These are phyloP conservation scores for Ceratina calcarata DNA, from an alignment of 1,140 invertebrate genomes.

Conservation along the genomic window DNA sequence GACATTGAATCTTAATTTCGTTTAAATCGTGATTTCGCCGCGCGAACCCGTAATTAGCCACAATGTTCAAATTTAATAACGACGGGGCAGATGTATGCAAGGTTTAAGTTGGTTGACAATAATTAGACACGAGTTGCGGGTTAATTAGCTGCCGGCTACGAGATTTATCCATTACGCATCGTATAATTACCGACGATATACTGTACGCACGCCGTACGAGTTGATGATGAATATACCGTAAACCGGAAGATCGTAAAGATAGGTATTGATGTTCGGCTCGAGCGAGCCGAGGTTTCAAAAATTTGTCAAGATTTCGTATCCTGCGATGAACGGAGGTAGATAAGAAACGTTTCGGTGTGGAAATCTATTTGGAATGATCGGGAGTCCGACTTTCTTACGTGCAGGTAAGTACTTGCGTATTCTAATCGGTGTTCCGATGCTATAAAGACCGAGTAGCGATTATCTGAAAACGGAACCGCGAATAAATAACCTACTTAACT, in stretches of 20 bases:
- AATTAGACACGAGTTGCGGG: background rate
- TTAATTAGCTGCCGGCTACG: background rate
- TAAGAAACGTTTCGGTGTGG: background rate
- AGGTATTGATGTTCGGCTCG: background rate
- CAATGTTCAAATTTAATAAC: conserved; percentile 7
- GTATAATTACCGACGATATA: conserved; percentile 4
- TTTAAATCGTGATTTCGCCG: conserved; percentile 32
- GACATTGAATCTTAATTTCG: conserved; percentile 47
- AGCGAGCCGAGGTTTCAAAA: background rate
- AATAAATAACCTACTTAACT: conserved; percentile 38
- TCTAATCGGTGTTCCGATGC: too few species aligned
- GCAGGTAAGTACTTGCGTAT: too few species aligned
- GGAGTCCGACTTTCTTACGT: too few species aligned
- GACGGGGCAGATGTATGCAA: too few species aligned
- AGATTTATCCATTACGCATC: conserved; percentile 18
- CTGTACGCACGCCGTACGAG: background rate
- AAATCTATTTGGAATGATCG: background rate
- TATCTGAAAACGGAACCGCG: conserved; percentile 28
- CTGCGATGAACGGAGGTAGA: too few species aligned
- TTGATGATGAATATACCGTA: background rate
- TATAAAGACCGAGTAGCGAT: conserved; percentile 1
- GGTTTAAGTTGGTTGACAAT: conserved; percentile 18
- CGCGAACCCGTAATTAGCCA: conserved; percentile 8
- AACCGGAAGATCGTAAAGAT: conserved; percentile 1
- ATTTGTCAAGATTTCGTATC: conserved; percentile 27